Conservation (phyloP, 2,113 vertebrate genomes). For the Leuciscus idus region DNA sequence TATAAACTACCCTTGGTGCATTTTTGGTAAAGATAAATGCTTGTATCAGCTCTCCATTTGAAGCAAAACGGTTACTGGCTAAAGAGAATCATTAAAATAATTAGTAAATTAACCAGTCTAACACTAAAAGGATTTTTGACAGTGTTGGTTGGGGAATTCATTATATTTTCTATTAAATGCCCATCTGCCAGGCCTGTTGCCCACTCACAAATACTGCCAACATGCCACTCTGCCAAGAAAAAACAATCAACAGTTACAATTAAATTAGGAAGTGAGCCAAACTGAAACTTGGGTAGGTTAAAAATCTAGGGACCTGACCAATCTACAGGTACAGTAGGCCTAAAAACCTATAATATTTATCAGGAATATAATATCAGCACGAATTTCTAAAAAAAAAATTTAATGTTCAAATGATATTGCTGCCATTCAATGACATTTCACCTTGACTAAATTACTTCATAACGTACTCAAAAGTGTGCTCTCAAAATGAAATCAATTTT, state of each 20-base stretch:
- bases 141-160: constrained; percentile 21
- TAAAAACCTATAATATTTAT: background rate
- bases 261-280: constrained; percentile 33
- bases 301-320: background rate
- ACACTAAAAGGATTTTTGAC: constrained; percentile 37
- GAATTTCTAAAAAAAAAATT: background rate
- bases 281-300: background rate
- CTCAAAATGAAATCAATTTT: background rate
- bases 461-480: background rate
- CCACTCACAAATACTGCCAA: constrained; percentile 43
- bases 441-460: background rate
- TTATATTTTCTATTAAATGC: constrained; percentile 43
- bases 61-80: background rate
- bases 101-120: constrained; percentile 25
- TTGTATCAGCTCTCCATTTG: background rate
- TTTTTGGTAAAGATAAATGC: background rate
- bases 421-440: background rate
- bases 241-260: constrained; percentile 44
- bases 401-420: background rate
- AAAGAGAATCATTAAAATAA: constrained; percentile 1
- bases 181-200: constrained; percentile 47
- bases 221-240: constrained; percentile 42
- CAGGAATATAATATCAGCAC: background rate
- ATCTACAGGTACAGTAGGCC: background rate
- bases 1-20: background rate